These are phyloP conservation scores for Aythya baeri DNA, from an alignment of 2,113 vertebrate genomes.

Conservation along the genomic window DNA sequence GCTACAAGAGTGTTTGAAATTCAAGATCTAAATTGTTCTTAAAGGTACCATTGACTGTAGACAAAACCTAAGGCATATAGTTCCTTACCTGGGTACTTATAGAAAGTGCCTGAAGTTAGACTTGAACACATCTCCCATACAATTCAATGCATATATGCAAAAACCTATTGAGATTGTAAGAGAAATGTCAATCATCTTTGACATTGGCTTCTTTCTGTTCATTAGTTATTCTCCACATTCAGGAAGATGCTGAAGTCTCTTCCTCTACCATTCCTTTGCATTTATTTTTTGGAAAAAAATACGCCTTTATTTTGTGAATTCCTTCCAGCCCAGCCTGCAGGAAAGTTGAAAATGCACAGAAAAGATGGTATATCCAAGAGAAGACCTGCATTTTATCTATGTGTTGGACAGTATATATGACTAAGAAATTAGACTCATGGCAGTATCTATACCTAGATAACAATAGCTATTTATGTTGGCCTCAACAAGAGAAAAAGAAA, in stretches of 20 bases:
- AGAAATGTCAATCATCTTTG: neutral
- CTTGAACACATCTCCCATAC: neutral
- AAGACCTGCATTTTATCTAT: neutral
- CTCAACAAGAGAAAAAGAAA: neutral
- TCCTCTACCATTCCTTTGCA: neutral
- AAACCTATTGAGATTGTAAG: neutral
- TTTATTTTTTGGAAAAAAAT: neutral
- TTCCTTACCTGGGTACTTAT: neutral
- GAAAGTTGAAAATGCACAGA: neutral
- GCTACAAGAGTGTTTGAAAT: neutral
- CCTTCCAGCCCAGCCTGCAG: neutral
- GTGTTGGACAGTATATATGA: neutral
- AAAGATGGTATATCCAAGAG: neutral
- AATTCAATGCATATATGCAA: neutral
- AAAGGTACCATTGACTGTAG: neutral
- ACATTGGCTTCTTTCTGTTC: neutral
- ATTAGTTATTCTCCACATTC: neutral
- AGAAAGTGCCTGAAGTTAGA: neutral
- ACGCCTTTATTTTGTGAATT: neutral
- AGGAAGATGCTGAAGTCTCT: neutral
- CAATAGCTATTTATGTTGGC: neutral
- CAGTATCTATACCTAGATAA: neutral
- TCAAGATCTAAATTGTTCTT: neutral
- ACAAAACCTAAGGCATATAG: neutral
- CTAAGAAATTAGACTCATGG: no score